Evolutionary conservation across 1,140 invertebrate species (phyloP).

Genomic region (Brachionus angularis): DNA sequence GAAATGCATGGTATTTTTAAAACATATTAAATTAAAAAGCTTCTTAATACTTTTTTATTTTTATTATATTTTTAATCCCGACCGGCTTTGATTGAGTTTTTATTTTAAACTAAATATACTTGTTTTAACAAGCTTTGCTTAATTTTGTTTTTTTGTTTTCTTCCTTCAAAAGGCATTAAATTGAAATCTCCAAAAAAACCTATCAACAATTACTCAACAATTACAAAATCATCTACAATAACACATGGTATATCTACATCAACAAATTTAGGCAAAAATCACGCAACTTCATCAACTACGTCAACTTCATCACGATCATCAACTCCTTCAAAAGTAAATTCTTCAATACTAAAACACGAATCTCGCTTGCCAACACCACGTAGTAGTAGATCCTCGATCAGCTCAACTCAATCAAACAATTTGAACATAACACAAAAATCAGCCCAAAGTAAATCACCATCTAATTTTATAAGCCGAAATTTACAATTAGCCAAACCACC

Average conservation of each 20-base stretch:
- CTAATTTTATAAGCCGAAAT: background rate
- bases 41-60: too few relatives aligned
- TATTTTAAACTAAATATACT: too few relatives aligned
- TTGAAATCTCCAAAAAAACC: background rate
- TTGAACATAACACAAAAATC: background rate
- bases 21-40: too few relatives aligned
- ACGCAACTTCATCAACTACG: background rate
- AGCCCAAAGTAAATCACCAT: conserved; percentile 21
- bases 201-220: background rate
- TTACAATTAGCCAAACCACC: conserved; percentile 19
- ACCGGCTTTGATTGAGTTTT: too few relatives aligned
- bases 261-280: background rate
- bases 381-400: background rate
- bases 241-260: background rate
- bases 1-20: too few relatives aligned
- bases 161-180: too few relatives aligned
- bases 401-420: background rate
- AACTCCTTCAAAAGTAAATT: background rate
- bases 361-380: conserved; percentile 4
- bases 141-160: too few relatives aligned
- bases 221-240: conserved; percentile 9
- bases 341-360: background rate
- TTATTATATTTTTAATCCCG: too few relatives aligned
- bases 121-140: too few relatives aligned
- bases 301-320: too few relatives aligned